A percentile compares a stretch with the other conserved stretches of the same genome.
These are phyloP conservation scores for Luidia sarsii DNA, from an alignment of 53 echinoderm and acorn worm genomes.

Conservation along the genomic window DNA sequence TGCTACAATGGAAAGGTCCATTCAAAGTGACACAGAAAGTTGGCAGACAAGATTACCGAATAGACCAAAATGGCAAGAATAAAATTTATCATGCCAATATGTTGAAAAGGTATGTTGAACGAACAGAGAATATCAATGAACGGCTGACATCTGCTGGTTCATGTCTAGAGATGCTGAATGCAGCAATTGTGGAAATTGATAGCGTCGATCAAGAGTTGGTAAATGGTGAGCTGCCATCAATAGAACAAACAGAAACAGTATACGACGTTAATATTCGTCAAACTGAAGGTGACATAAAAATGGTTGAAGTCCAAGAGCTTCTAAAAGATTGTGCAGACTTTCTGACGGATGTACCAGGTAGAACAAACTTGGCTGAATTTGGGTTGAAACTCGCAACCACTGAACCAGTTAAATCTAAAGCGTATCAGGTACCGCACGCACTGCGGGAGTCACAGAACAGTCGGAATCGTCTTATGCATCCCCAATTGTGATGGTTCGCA, in stretches of 20 bases:
- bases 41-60: constrained; percentile 47
- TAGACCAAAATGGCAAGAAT: constrained; percentile 47
- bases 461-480: not conserved
- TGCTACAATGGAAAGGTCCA: constrained; percentile 68
- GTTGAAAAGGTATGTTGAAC: constrained; percentile 44
- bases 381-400: constrained; percentile 6
- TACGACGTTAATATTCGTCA: constrained; percentile 36
- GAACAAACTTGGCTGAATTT: constrained; percentile 12
- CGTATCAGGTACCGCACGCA: constrained; percentile 13
- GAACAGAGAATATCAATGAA: not conserved
- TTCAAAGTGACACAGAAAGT: constrained; percentile 39
- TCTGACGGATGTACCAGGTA: constrained; percentile 46
- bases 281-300: not conserved
- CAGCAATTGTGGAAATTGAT: not conserved
- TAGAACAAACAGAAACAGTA: constrained; percentile 17
- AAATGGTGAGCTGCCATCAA: not conserved
- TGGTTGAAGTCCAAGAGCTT: constrained; percentile 7
- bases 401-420: constrained; percentile 1
- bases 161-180: not conserved
- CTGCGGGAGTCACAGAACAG: not conserved
- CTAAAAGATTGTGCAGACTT: constrained; percentile 2
- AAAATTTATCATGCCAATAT: constrained; percentile 69
- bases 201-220: not conserved
- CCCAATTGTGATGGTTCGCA: not conserved
- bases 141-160: not conserved